Evolutionary conservation across 2,888 invertebrate species (phyloP), one percentile per base, ranked within the genome.

Genomic region (Macropis europaea): DNA sequence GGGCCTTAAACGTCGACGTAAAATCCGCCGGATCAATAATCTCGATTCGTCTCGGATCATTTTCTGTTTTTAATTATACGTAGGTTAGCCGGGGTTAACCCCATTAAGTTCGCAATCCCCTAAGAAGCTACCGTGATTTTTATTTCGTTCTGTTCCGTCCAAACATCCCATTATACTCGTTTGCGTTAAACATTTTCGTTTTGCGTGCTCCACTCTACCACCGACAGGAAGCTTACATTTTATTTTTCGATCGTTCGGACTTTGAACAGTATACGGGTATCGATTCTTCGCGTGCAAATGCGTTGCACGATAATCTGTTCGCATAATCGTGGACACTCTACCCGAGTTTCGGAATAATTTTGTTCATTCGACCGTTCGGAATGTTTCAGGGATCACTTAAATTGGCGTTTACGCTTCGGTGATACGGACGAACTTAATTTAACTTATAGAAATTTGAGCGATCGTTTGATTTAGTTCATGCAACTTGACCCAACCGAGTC

Each of bases 51-150:
- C 73, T 45, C 83, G 82, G 82, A 82, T 85, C 74, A 82, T 86
- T 84, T 83, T 84, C 83, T 76, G 81, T 78, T 85, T 87, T 86
- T 84, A 87, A 87, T 87, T 87, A 87, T 82, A 80, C 74, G 60
- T 72, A 50, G 84, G 84, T 85, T 83, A 81, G 81, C 71, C 69
- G 77, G 64, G 84, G 85, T 84, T 83, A 86, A 86, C 82, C 79
- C 86, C 86, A 87, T 87, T 85, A 87, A 84, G 74, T 48, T 60
- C 40, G 69, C 67, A 48, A 56, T 73, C 74, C 69, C 34, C 64
- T 72, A 56, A 71, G 76, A 76, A 60, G 75, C 73, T 77, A 77
- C 79, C 77, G 63, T 54, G 63, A 76, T 75, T 74, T 73, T 79
- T 74, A 61, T 81, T 74, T 77, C 75, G 59, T 80, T 50, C 62